Base-by-base conservation (phyloP, 2,113 vertebrate genomes). In the Puffinus mauretanicus region DNA sequence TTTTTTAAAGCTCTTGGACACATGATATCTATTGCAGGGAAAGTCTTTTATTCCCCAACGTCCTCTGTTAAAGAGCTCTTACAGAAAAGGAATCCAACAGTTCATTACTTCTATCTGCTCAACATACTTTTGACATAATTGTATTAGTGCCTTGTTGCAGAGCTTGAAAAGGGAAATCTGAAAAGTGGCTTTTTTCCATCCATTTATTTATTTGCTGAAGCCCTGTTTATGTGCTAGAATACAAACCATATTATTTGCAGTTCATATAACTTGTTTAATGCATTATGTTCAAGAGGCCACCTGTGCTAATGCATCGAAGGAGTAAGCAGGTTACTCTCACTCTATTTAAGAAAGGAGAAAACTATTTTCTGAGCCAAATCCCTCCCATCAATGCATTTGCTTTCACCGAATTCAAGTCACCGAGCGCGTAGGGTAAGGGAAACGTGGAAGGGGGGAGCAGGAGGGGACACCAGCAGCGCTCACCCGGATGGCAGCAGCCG, bases 81-180 rank as follows among this genome's bases (percentile, higher is more conserved):
- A 54, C 49, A 82, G 86, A 86, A 62, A 30, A 79, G 75, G 62
- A 90, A 95, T 71, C 84, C 55, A 90, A 52, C 66, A 89, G 73
- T 71, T 96, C 89, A 85, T 97, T 97, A 87, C 92, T 80, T 93
- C 82, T 87, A 77, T 47, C 88, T 93, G 89, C 67, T 93, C 82
- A 85, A 66, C 76, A 62, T 49, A 36, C 86, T 92, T 67, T 7
- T 54, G 90, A 88, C 51, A 34, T 87, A 83, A 94, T 78, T 88
- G 77, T 77, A 65, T 88, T 61, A 77, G 81, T 46, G 64, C 67
- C 60, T 94, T 82, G 12, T 52, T 46, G 61, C 69, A 60, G 76
- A 78, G 61, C 54, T 81, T 44, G 77, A 34, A 66, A 78, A 81
- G 88, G 5, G 70, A 36, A 88, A 78, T 55, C 47, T 34, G 72